phyloP scores from a whole-genome alignment of 2,797 vertebrate genomes.

The Alosa sapidissima region DNA sequence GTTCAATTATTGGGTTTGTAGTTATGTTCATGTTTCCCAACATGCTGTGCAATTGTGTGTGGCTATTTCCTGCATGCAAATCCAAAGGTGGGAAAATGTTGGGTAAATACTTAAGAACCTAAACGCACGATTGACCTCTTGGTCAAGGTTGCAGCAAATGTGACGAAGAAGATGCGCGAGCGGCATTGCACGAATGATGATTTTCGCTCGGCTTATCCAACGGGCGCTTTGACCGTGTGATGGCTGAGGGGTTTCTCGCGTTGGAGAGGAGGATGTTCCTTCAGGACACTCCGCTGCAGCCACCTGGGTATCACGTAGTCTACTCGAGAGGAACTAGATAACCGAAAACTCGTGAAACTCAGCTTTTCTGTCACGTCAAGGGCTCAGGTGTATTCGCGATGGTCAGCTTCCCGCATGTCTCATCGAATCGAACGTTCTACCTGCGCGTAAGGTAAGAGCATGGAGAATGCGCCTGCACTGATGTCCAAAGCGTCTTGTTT shows the following conservation, averaged over 20 bases:
- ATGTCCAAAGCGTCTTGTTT: slow-evolving; percentile 5
- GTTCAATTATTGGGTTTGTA: background rate
- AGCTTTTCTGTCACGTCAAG: slow-evolving; percentile 29
- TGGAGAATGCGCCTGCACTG: slow-evolving; percentile 9
- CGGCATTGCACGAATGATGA: slow-evolving; percentile 19
- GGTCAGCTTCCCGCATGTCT: slow-evolving; percentile 27
- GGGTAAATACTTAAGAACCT: background rate
- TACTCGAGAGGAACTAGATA: slow-evolving; percentile 40
- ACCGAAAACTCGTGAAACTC: slow-evolving; percentile 46
- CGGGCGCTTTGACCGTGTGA: slow-evolving; percentile 42
- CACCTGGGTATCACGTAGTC: slow-evolving; percentile 46
- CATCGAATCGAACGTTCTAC: slow-evolving; percentile 45
- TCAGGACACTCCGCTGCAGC: slow-evolving; percentile 42
- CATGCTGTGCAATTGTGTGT: background rate
- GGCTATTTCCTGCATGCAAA: background rate
- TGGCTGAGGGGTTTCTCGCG: slow-evolving; percentile 36
- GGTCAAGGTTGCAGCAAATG: slow-evolving; percentile 16
- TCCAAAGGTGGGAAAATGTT: background rate
- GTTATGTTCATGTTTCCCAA: background rate
- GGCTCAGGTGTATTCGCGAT: slow-evolving; percentile 38
- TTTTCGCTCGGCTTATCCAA: slow-evolving; percentile 31
- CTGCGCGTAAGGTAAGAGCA: slow-evolving; percentile 48
- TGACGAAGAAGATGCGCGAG: background rate
- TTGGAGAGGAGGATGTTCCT: slow-evolving; percentile 42
- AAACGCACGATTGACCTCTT: background rate